phyloP scores from a whole-genome alignment of 2,113 vertebrate species.

The Centropus unirufus region DNA sequence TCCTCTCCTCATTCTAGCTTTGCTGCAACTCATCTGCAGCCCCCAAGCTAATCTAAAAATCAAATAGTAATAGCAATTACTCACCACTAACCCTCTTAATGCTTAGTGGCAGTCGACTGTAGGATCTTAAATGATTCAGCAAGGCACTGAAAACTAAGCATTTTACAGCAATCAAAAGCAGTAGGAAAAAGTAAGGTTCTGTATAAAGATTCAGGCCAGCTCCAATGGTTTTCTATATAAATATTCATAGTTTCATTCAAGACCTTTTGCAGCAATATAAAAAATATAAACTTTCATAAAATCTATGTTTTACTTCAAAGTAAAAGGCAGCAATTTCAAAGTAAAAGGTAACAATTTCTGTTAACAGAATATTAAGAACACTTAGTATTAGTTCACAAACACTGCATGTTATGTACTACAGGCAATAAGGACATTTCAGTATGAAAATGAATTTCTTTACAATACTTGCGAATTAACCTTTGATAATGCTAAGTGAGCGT shows the following conservation, averaged over 20 bases:
- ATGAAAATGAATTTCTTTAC: background rate
- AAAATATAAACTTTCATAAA: background rate
- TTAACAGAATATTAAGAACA: background rate
- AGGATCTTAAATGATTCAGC: background rate
- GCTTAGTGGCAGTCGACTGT: background rate
- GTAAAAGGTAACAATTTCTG: background rate
- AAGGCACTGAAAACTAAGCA: background rate
- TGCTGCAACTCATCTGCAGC: background rate
- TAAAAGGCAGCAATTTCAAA: background rate
- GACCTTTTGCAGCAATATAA: background rate
- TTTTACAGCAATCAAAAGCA: background rate
- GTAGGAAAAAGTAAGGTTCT: background rate
- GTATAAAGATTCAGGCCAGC: background rate
- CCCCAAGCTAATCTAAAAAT: background rate
- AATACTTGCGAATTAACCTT: background rate
- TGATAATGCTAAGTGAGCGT: background rate
- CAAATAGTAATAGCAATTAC: background rate
- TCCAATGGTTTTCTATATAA: background rate
- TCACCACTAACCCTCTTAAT: background rate
- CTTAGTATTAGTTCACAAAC: background rate
- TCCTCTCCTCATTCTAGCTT: background rate
- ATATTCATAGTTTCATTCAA: background rate
- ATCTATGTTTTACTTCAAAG: background rate
- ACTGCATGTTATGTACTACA: background rate
- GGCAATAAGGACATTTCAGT: background rate